Percentiles rank a stretch among this genome's conserved stretches.
phyloP scores from a whole-genome alignment of 2,113 vertebrate species.

The Laterallus jamaicensis region DNA sequence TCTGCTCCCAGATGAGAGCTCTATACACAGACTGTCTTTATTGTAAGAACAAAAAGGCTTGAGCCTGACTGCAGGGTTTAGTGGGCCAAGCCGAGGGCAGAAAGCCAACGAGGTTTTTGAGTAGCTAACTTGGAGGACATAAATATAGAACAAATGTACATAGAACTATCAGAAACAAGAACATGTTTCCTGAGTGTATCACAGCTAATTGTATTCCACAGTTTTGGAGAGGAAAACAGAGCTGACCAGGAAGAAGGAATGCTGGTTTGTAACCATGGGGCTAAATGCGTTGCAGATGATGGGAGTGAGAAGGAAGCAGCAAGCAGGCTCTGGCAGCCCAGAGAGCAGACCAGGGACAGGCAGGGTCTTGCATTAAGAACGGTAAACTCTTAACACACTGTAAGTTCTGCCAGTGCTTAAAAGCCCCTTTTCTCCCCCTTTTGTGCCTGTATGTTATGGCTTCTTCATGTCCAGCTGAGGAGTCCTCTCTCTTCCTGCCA shows the following conservation, averaged over 20 bases:
- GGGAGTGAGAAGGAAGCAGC: not conserved
- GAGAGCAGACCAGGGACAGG: not conserved
- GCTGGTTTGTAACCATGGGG: not conserved
- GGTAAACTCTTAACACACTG: not conserved
- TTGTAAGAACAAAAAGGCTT: not conserved
- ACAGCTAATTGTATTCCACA: not conserved
- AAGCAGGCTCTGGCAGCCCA: not conserved
- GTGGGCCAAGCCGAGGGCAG: not conserved
- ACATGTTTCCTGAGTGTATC: not conserved
- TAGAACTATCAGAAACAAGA: not conserved
- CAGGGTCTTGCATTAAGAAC: not conserved
- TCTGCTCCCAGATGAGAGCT: not conserved
- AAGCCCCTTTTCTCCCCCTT: not conserved
- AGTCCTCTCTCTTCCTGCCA: not conserved
- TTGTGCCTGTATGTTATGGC: not conserved
- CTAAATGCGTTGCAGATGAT: not conserved
- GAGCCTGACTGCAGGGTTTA: not conserved
- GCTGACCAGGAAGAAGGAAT: not conserved
- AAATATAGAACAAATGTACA: not conserved
- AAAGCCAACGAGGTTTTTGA: constrained; percentile 19
- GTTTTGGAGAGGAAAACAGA: not conserved
- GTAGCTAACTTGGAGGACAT: not conserved
- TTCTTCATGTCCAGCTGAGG: not conserved
- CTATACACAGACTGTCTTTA: not conserved
- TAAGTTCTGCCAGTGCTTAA: not conserved